phyloP scores from a whole-genome alignment of 2,113 vertebrate species.

The Crotalus tigris region DNA sequence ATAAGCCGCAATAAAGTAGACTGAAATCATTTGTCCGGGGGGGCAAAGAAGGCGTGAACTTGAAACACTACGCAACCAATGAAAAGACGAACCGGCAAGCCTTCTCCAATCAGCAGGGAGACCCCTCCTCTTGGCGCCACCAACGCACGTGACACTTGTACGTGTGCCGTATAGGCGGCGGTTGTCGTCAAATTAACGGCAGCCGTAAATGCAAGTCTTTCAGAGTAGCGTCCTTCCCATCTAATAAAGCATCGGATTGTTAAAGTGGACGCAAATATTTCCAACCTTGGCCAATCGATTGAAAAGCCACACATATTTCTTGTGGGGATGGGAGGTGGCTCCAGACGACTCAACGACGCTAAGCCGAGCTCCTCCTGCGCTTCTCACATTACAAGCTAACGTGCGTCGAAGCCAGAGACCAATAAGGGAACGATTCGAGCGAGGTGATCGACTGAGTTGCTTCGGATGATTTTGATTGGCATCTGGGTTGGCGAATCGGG shows the following conservation, averaged over 20 bases:
- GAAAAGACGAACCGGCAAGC: neutral
- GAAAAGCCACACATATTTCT: neutral
- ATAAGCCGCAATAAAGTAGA: neutral
- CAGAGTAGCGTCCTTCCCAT: neutral
- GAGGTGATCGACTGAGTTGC: neutral
- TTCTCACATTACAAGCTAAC: neutral
- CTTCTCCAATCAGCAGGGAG: neutral
- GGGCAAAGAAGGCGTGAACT: neutral
- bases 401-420: neutral
- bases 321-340: neutral
- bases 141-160: neutral
- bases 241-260: neutral
- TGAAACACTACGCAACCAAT: neutral
- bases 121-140: neutral
- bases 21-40: no score
- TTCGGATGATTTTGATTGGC: neutral
- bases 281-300: neutral
- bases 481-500: slow-evolving; percentile 28
- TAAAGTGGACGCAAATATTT: no score
- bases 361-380: neutral
- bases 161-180: no score
- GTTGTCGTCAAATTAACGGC: neutral
- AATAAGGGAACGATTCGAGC: neutral
- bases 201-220: no score
- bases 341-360: neutral